phyloP scores from a whole-genome alignment of 92 coral and sea anemone genomes.

The Ricordea florida region DNA sequence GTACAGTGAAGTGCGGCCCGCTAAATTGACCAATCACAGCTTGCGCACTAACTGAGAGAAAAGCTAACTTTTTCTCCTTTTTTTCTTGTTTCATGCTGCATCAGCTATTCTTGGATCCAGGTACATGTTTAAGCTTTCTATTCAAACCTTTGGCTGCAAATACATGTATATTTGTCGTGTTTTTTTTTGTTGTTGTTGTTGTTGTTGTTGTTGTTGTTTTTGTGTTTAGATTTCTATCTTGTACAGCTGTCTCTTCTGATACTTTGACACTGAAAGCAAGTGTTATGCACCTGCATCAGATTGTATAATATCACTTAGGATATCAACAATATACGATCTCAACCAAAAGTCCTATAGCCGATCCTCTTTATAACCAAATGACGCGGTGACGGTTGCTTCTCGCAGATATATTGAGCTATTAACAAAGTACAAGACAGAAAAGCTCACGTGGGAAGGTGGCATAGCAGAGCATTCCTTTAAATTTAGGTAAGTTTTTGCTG shows the following conservation, averaged over 20 bases:
- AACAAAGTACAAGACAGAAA: slow-evolving; percentile 86
- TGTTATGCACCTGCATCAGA: background rate
- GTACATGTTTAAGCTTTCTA: too few relatives aligned
- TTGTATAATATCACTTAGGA: background rate
- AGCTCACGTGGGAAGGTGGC: slow-evolving; percentile 82
- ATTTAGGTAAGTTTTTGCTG: slow-evolving; percentile 83
- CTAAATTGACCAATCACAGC: too few relatives aligned
- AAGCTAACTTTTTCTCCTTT: too few relatives aligned
- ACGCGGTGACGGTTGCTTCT: background rate
- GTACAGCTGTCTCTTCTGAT: background rate
- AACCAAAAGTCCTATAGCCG: too few relatives aligned
- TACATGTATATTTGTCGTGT: background rate
- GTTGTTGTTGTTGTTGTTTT: background rate
- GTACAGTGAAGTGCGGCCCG: too few relatives aligned
- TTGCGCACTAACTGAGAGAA: too few relatives aligned
- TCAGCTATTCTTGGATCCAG: too few relatives aligned
- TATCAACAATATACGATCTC: background rate
- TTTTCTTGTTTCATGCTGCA: too few relatives aligned
- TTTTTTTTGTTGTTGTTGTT: background rate
- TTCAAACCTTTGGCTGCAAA: too few relatives aligned
- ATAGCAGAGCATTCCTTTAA: slow-evolving; percentile 87
- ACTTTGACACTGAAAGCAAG: background rate
- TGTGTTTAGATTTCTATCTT: background rate
- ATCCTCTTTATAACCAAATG: too few relatives aligned
- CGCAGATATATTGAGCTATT: slow-evolving; percentile 82